Base-by-base conservation (phyloP, 2,888 invertebrate genomes). In the Nyleta sp. region DNA sequence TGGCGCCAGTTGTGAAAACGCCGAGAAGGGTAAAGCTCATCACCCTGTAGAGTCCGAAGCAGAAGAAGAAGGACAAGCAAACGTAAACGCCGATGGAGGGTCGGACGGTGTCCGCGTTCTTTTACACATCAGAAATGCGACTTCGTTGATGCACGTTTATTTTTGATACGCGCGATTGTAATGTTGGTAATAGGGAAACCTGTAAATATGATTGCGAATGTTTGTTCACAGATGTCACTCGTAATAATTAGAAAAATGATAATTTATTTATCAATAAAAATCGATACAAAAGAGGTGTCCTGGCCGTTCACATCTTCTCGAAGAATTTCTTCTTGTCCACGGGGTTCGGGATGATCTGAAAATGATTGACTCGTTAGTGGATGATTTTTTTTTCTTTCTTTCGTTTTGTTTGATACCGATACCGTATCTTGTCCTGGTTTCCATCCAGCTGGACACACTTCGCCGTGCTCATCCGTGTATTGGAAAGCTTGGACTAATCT, bases 401-500 rank as follows among this genome's bases (percentile, higher is more conserved):
- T n/a, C n/a, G n/a, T n/a, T n/a, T n/a, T n/a, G n/a, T n/a, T n/a
- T n/a, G n/a, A n/a, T n/a, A n/a, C n/a, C n/a, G n/a, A n/a, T 91
- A 97, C 97, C 62, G 98, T 97, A 91, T 96, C 96, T 91, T 95
- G 95, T 31, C 98, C 98, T 52, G 98, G 98, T 91, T 96, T 97
- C 98, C 98, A 98, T 35, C 96, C 97, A 83, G 97, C 97, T 18
- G 98, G 98, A 89, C 98, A 98, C 0, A 98, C 98, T 92, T 98
- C 98, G 13, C 98, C 98, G 87, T 97, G 96, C 24, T 94, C 93
- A 89, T 97, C 97, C 0, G 97, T 97, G 86, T 96, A 98, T 90
- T 98, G 97, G 92, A 98, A 98, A 67, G 98, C 98, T 92, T 98
- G 98, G 0, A 98, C 97, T 62, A 98, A 92, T 87, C 98, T 93